Conservation (phyloP, 2,888 invertebrate species). For the Papilio protenor region DNA sequence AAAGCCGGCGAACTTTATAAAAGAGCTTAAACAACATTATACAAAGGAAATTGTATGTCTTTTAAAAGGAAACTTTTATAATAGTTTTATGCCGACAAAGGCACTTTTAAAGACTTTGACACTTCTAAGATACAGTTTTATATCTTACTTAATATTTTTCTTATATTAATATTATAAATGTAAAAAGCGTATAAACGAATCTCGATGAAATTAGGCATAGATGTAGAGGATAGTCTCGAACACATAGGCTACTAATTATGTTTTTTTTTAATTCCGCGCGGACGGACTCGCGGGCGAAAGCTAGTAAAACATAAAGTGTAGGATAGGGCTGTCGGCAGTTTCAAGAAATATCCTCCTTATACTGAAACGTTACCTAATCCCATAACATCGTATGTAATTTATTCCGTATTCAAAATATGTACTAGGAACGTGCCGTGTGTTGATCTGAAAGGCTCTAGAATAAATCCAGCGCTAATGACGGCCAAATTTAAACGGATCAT, state of each 20-base stretch:
- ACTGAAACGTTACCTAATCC: background rate
- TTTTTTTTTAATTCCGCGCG: too few species aligned
- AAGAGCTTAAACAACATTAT: background rate
- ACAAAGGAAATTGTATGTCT: slow-evolving; percentile 8
- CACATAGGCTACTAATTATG: too few species aligned
- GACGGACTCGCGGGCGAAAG: too few species aligned
- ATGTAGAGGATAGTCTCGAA: too few species aligned
- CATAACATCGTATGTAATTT: background rate
- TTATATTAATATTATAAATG: background rate
- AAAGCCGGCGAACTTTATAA: background rate
- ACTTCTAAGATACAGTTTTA: background rate
- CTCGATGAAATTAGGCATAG: too few species aligned
- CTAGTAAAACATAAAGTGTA: too few species aligned
- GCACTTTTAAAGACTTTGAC: slow-evolving; percentile 1
- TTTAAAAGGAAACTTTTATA: slow-evolving; percentile 11
- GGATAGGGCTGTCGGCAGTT: background rate
- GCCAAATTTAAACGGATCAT: background rate
- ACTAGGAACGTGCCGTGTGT: background rate
- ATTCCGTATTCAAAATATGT: background rate
- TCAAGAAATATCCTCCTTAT: background rate
- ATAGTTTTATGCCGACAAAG: slow-evolving; percentile 13
- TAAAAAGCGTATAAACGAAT: too few species aligned
- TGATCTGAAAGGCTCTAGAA: background rate
- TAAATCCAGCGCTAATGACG: slow-evolving; percentile 7
- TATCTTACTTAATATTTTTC: background rate